Conservation (phyloP, 2,888 invertebrate genomes). For the Serrognathus titanus region DNA sequence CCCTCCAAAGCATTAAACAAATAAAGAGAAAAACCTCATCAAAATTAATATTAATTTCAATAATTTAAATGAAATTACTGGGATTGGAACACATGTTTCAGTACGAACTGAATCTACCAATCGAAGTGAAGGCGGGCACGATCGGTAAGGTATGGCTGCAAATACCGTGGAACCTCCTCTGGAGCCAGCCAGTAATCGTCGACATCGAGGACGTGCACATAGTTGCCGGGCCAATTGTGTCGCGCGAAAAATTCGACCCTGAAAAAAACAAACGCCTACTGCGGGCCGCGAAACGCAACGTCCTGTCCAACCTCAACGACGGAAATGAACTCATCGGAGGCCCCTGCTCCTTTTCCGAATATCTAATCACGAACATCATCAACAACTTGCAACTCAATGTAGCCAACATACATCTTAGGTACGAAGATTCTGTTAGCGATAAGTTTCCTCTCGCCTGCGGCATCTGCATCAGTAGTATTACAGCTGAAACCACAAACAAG, state of each 20-base stretch:
- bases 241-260: constrained; percentile 64
- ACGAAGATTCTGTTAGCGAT: constrained; percentile 71
- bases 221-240: constrained; percentile 71
- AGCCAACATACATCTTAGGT: constrained; percentile 75
- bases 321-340: constrained; percentile 59
- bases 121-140: constrained; percentile 77
- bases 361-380: constrained; percentile 69
- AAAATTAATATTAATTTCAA: neutral
- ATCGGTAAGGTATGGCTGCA: constrained; percentile 71
- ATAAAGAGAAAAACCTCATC: too few relatives aligned
- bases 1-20: too few relatives aligned
- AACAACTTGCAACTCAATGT: constrained; percentile 78
- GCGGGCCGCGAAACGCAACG: constrained; percentile 69
- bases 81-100: constrained; percentile 43
- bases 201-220: constrained; percentile 74
- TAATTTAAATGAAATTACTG: neutral
- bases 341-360: constrained; percentile 67
- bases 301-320: constrained; percentile 64
- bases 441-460: constrained; percentile 70
- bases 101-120: constrained; percentile 77
- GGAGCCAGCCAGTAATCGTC: constrained; percentile 69
- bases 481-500: constrained; percentile 79
- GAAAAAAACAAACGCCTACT: constrained; percentile 69
- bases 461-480: constrained; percentile 70
- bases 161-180: constrained; percentile 77